These are phyloP conservation scores for Andrena camellia DNA, from an alignment of 2,888 invertebrate genomes.

Conservation along the genomic window DNA sequence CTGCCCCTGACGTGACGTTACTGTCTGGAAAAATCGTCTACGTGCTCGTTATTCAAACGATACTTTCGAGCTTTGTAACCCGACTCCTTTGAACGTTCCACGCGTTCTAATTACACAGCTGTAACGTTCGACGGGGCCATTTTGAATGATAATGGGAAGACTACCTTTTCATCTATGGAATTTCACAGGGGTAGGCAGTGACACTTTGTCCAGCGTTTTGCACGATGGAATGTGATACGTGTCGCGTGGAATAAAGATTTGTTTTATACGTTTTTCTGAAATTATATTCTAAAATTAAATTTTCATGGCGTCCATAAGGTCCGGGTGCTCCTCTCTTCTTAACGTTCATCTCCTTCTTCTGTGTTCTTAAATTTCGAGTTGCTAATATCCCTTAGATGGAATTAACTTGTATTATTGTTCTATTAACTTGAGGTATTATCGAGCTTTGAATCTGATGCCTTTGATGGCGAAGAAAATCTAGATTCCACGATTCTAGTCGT, in stretches of 20 bases:
- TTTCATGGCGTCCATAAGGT: not conserved
- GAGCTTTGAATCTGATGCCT: too few species aligned
- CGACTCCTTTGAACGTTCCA: not conserved
- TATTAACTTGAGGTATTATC: too few species aligned
- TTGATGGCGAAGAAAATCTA: too few species aligned
- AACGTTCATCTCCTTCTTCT: not conserved
- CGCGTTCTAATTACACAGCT: not conserved
- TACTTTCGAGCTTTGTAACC: constrained; percentile 1
- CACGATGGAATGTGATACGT: not conserved
- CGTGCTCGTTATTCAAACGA: constrained; percentile 7
- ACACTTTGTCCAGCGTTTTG: not conserved
- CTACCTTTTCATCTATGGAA: not conserved
- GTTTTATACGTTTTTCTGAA: not conserved
- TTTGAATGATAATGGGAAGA: not conserved
- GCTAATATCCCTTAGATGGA: too few species aligned
- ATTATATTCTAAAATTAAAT: not conserved
- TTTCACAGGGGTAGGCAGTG: not conserved
- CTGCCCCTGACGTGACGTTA: not conserved
- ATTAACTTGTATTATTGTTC: too few species aligned
- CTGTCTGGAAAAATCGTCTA: not conserved
- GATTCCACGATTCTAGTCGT: too few species aligned
- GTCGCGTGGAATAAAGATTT: not conserved
- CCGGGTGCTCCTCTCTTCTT: not conserved
- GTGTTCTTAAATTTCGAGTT: too few species aligned
- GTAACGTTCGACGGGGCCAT: not conserved